Evolutionary conservation across 2,113 vertebrate genomes (phyloP).

Genomic region (Myanophis thanlyinensis): DNA sequence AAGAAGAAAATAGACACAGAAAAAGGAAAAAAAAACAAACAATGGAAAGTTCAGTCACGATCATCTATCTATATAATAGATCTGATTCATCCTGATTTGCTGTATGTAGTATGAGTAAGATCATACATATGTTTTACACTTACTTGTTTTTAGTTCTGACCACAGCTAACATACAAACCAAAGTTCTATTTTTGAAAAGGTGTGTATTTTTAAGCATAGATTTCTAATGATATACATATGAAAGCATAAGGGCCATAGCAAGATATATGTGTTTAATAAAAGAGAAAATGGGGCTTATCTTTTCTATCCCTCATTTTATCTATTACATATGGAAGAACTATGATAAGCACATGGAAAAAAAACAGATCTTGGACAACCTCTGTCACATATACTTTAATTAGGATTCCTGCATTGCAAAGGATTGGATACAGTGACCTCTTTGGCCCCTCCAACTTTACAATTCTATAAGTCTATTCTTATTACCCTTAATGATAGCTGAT

Average conservation of each 20-base stretch:
- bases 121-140: not conserved
- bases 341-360: not conserved
- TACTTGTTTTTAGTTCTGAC: not conserved
- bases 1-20: not conserved
- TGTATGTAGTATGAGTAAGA: not conserved
- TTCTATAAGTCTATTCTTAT: not conserved
- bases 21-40: not conserved
- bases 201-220: not conserved
- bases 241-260: not conserved
- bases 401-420: not conserved
- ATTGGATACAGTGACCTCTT: not conserved
- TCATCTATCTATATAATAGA: not conserved
- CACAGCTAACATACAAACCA: not conserved
- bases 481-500: conserved; percentile 24
- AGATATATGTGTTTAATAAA: not conserved
- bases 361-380: not conserved
- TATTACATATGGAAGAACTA: not conserved
- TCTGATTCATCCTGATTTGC: conserved; percentile 30
- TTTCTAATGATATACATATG: not conserved
- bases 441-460: not conserved
- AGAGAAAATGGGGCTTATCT: not conserved
- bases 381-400: not conserved
- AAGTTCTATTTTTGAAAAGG: not conserved
- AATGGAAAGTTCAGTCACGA: not conserved
- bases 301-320: not conserved